Evolutionary conservation across 2,888 invertebrate species (phyloP).

Genomic region (Epirrhoe alternata): DNA sequence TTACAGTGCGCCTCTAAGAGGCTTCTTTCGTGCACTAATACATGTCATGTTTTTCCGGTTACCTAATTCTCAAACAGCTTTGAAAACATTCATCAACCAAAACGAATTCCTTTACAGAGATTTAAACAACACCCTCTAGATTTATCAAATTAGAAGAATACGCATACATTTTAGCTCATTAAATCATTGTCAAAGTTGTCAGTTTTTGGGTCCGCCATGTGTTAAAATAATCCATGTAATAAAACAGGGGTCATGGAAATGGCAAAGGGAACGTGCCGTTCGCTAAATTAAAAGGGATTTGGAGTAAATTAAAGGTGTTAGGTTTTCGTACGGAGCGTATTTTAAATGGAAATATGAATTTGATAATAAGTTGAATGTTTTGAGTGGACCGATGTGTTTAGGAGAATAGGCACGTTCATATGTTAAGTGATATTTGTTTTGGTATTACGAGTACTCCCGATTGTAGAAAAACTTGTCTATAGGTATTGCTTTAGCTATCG

Average conservation of each 20-base stretch:
- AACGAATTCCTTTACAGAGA: not conserved
- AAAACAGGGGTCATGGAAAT: constrained; percentile 56
- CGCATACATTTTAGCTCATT: constrained; percentile 48
- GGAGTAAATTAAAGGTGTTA: constrained; percentile 71
- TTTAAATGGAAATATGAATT: constrained; percentile 43
- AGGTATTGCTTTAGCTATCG: too few relatives aligned
- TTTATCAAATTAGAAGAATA: constrained; percentile 13
- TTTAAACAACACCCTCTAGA: constrained; percentile 1
- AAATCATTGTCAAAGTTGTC: constrained; percentile 56
- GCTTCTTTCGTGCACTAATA: too few relatives aligned
- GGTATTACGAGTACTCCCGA: too few relatives aligned
- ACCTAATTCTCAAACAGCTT: too few relatives aligned
- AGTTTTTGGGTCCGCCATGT: constrained; percentile 54
- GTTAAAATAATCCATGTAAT: constrained; percentile 68
- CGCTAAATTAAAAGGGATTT: constrained; percentile 72
- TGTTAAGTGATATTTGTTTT: not conserved
- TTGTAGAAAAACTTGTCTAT: too few relatives aligned
- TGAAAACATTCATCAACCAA: too few relatives aligned
- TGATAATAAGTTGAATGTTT: constrained; percentile 29
- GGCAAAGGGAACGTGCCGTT: constrained; percentile 65
- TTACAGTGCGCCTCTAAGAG: too few relatives aligned
- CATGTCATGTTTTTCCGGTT: too few relatives aligned
- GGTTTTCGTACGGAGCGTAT: constrained; percentile 53
- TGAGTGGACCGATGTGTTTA: constrained; percentile 8
- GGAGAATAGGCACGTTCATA: constrained; percentile 15